Conservation (phyloP, 2,113 vertebrate species). For the Limnothrissa miodon region DNA sequence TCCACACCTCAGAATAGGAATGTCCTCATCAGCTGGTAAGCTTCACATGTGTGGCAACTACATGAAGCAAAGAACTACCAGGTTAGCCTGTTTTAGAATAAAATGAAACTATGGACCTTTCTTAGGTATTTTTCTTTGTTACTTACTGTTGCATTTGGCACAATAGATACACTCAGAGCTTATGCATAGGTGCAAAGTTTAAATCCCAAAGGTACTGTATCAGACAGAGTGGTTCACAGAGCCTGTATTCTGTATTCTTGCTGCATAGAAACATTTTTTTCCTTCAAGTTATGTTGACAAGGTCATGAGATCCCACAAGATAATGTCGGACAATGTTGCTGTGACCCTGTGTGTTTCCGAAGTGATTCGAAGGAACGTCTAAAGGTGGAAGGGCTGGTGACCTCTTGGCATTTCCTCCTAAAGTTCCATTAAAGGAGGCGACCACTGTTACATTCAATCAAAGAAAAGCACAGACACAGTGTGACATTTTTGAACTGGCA, state of each 20-base stretch:
- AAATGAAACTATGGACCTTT: background rate
- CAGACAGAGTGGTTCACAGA: background rate
- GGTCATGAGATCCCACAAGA: background rate
- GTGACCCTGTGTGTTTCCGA: background rate
- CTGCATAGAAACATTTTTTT: background rate
- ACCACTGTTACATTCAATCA: background rate
- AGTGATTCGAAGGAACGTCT: background rate
- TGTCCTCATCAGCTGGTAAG: background rate
- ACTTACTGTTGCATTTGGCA: background rate
- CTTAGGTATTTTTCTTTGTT: background rate
- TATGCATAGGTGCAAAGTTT: too few relatives aligned
- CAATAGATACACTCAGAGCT: background rate
- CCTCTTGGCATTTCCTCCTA: background rate
- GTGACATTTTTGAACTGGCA: background rate
- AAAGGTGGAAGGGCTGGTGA: background rate
- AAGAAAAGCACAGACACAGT: background rate
- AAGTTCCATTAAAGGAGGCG: background rate
- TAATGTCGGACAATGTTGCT: background rate
- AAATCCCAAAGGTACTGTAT: too few relatives aligned
- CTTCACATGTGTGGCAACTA: background rate
- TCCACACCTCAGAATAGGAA: conserved; percentile 1
- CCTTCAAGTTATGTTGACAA: background rate
- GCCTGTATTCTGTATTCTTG: background rate
- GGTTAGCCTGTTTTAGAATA: background rate
- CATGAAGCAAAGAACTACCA: background rate